These are phyloP conservation scores for Lasioglossum albipes DNA, from an alignment of 1,140 invertebrate species.

Conservation along the genomic window DNA sequence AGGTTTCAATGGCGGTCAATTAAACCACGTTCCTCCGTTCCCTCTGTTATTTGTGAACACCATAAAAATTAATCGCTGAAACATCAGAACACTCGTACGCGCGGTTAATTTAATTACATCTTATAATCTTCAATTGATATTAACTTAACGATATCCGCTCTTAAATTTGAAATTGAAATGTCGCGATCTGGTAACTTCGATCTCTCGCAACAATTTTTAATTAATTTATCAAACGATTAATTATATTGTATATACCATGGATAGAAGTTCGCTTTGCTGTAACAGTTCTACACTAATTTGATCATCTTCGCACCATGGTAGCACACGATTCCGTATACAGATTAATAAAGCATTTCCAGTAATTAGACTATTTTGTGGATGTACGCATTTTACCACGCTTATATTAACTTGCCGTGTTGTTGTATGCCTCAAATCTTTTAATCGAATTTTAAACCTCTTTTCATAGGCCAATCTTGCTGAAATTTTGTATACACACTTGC, in stretches of 20 bases:
- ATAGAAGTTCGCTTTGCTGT: too few relatives aligned
- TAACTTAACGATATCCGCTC: not conserved
- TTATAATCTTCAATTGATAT: conserved; percentile 15
- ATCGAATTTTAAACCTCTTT: too few relatives aligned
- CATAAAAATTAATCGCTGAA: conserved; percentile 47
- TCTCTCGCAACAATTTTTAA: not conserved
- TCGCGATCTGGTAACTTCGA: not conserved
- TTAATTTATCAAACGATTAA: not conserved
- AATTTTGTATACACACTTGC: too few relatives aligned
- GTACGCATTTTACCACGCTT: not conserved
- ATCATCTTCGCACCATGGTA: too few relatives aligned
- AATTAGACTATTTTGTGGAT: not conserved
- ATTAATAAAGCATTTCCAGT: too few relatives aligned
- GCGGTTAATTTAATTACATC: conserved; percentile 10
- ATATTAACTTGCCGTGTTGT: too few relatives aligned
- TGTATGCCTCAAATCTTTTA: too few relatives aligned
- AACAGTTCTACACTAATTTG: too few relatives aligned
- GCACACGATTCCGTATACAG: too few relatives aligned
- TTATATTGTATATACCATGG: too few relatives aligned
- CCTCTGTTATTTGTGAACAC: not conserved
- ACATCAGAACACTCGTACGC: conserved; percentile 3
- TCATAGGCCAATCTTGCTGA: too few relatives aligned
- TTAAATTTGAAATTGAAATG: conserved; percentile 4
- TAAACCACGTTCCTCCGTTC: conserved; percentile 7
- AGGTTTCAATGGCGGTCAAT: not conserved